Conservation (phyloP, 2,797 vertebrate species). For the Peromyscus attwateri region DNA sequence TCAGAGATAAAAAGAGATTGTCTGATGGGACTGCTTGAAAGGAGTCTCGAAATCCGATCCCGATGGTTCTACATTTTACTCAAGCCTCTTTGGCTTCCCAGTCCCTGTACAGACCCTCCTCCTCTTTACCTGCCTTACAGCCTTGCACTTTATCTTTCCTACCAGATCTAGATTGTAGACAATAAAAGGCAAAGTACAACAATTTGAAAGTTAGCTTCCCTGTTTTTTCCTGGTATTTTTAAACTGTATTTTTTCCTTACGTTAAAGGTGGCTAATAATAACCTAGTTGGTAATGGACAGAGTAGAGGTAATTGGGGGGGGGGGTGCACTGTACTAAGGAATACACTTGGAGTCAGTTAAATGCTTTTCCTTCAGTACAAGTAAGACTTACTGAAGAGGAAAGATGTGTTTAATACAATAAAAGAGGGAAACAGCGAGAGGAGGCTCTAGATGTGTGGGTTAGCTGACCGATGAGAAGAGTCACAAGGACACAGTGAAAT, state of each 20-base stretch:
- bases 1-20: background rate
- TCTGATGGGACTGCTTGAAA: background rate
- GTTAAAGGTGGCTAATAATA: background rate
- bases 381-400: background rate
- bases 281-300: background rate
- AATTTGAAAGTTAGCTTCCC: background rate
- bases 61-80: background rate
- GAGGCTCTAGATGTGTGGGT: background rate
- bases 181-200: background rate
- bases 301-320: background rate
- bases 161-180: background rate
- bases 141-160: background rate
- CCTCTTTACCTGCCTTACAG: background rate
- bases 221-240: background rate
- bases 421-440: background rate
- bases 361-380: background rate
- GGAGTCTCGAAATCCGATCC: background rate
- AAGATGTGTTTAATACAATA: background rate
- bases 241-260: background rate
- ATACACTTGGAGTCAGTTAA: background rate
- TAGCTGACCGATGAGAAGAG: background rate
- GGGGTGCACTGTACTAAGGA: background rate
- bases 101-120: background rate
- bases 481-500: background rate
- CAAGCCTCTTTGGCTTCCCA: accelerated